A percentile compares a stretch with the other conserved stretches of the same genome.
These are phyloP conservation scores for Aselliscus stoliczkanus DNA, from an alignment of 2,797 vertebrate species.

Conservation along the genomic window DNA sequence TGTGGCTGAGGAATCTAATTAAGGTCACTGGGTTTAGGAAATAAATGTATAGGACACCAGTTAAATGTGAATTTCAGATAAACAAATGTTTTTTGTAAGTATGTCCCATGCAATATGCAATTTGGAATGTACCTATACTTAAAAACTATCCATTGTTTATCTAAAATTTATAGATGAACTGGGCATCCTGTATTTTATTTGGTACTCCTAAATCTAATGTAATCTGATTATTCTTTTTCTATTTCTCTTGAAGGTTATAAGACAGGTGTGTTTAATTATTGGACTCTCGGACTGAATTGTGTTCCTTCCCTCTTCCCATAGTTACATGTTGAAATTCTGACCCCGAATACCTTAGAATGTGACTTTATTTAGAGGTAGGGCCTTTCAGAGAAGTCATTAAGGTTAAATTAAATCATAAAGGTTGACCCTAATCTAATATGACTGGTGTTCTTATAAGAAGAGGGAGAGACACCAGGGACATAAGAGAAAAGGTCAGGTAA, in stretches of 20 bases:
- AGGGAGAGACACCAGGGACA: not conserved
- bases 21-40: slow-evolving; percentile 26
- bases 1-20: slow-evolving; percentile 31
- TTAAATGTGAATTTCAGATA: slow-evolving; percentile 42
- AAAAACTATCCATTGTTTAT: not conserved
- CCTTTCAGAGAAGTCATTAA: not conserved
- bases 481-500: not conserved
- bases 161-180: not conserved
- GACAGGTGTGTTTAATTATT: not conserved
- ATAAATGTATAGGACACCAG: slow-evolving; percentile 22
- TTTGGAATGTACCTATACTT: not conserved
- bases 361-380: not conserved
- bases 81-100: not conserved
- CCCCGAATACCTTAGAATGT: not conserved
- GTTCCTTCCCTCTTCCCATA: not conserved
- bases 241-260: not conserved
- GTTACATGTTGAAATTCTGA: not conserved
- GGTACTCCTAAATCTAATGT: not conserved
- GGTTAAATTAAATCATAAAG: not conserved
- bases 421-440: not conserved
- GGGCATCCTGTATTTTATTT: not conserved
- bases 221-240: not conserved
- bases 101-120: not conserved
- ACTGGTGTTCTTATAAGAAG: not conserved
- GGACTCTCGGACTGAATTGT: not conserved